Percentiles rank a stretch among this genome's conserved stretches.
Evolutionary conservation across 2,113 vertebrate species (phyloP).

Genomic region (Orientallactaga bullata): DNA sequence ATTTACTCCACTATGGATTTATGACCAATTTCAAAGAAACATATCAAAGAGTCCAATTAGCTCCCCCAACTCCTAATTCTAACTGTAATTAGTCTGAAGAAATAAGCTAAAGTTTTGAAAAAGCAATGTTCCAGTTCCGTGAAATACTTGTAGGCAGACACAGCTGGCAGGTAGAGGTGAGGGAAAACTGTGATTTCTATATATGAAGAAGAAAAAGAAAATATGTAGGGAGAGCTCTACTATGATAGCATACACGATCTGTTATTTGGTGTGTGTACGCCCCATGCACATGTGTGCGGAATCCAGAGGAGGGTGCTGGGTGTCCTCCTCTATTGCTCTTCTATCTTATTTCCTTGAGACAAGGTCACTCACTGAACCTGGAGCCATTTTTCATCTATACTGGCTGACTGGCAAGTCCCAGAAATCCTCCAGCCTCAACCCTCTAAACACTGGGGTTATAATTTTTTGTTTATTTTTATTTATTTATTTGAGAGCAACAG

Average conservation of each 20-base stretch:
- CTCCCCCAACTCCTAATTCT: background rate
- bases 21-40: conserved; percentile 29
- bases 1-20: conserved; percentile 46
- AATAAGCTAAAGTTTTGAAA: conserved; percentile 28
- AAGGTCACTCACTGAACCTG: too few species aligned
- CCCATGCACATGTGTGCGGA: too few species aligned
- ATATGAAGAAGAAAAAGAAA: conserved; percentile 20
- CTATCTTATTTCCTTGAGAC: too few species aligned
- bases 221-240: background rate
- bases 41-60: conserved; percentile 37
- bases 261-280: too few species aligned
- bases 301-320: too few species aligned
- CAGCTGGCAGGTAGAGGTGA: background rate
- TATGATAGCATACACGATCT: background rate
- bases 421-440: too few species aligned
- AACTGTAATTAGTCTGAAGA: conserved; percentile 41
- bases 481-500: too few species aligned
- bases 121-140: conserved; percentile 17
- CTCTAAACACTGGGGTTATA: too few species aligned
- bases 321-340: too few species aligned
- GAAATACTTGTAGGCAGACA: background rate
- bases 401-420: too few species aligned
- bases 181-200: background rate
- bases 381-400: too few species aligned
- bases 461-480: too few species aligned